phyloP scores from a whole-genome alignment of 2,797 vertebrate genomes.

The Cichlasoma orientale region DNA sequence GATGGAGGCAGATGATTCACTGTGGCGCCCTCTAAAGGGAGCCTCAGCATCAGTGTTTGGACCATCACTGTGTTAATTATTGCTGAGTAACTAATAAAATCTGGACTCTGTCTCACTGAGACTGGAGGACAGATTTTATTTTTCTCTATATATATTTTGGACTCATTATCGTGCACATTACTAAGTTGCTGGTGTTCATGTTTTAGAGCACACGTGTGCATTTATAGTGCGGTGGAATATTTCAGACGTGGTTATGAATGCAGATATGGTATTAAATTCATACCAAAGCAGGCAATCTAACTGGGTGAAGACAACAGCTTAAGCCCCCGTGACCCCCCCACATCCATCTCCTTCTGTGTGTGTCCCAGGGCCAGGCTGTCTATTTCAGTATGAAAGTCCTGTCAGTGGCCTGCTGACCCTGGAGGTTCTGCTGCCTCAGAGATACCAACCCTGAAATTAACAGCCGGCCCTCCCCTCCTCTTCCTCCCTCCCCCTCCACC shows the following conservation, averaged over 20 bases:
- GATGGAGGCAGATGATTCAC: not conserved
- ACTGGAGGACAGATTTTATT: not conserved
- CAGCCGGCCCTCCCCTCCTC: constrained; percentile 20
- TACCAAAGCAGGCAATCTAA: not conserved
- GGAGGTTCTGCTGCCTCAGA: constrained; percentile 61
- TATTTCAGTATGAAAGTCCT: constrained; percentile 53
- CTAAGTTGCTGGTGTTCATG: not conserved
- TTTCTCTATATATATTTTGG: not conserved
- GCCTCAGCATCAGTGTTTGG: not conserved
- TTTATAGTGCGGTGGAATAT: not conserved
- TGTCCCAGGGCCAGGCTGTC: constrained; percentile 38
- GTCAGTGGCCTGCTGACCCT: constrained; percentile 43
- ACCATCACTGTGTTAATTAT: not conserved
- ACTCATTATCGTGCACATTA: not conserved
- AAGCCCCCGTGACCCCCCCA: not conserved
- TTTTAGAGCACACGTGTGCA: not conserved
- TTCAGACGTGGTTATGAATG: not conserved
- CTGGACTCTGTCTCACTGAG: not conserved
- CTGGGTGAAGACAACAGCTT: constrained; percentile 12
- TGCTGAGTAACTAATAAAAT: not conserved
- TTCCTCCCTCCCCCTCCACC: not conserved
- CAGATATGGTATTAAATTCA: not conserved
- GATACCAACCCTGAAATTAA: constrained; percentile 66
- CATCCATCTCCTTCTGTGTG: not conserved
- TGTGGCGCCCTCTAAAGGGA: no score